A percentile compares a stretch with the other conserved stretches of the same genome.
Evolutionary conservation across 1,140 invertebrate genomes (phyloP).

Genomic region (Apis florea): DNA sequence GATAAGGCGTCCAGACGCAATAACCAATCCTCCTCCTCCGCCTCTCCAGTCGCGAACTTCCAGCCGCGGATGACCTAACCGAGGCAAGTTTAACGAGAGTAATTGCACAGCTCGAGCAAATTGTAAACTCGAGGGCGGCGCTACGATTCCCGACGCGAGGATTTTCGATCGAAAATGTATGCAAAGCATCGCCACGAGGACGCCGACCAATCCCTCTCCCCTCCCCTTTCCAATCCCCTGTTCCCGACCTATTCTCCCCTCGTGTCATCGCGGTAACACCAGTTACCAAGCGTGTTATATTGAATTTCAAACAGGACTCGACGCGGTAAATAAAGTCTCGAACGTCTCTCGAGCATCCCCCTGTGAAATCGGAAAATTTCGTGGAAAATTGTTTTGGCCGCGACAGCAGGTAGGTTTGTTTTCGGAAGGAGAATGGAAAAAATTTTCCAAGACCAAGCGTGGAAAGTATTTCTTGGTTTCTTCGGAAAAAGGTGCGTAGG

Average conservation of each 20-base stretch:
- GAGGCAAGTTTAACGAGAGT: slow-evolving; percentile 42
- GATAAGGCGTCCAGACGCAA: slow-evolving; percentile 45
- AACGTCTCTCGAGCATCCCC: slow-evolving; percentile 11
- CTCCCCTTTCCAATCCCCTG: neutral
- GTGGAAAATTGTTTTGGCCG: slow-evolving; percentile 22
- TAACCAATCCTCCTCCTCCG: slow-evolving; percentile 7
- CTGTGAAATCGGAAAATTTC: slow-evolving; percentile 42
- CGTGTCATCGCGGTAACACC: neutral
- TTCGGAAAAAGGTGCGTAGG: no score
- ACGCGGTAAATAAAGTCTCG: slow-evolving; percentile 60
- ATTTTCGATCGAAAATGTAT: slow-evolving; percentile 39
- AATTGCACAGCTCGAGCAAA: slow-evolving; percentile 58
- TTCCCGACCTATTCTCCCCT: neutral
- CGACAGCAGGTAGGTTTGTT: neutral
- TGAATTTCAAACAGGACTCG: slow-evolving; percentile 60
- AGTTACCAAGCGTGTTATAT: slow-evolving; percentile 38
- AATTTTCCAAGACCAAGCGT: no score
- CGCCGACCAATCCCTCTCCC: neutral
- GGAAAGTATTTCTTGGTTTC: no score
- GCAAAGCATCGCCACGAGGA: slow-evolving; percentile 41
- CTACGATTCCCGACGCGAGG: slow-evolving; percentile 7
- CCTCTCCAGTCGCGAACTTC: slow-evolving; percentile 6
- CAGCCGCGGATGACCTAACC: neutral
- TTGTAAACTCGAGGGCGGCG: slow-evolving; percentile 32
- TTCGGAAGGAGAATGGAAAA: no score